These are phyloP conservation scores for Meles meles DNA, from an alignment of 2,113 vertebrate species.

Conservation along the genomic window DNA sequence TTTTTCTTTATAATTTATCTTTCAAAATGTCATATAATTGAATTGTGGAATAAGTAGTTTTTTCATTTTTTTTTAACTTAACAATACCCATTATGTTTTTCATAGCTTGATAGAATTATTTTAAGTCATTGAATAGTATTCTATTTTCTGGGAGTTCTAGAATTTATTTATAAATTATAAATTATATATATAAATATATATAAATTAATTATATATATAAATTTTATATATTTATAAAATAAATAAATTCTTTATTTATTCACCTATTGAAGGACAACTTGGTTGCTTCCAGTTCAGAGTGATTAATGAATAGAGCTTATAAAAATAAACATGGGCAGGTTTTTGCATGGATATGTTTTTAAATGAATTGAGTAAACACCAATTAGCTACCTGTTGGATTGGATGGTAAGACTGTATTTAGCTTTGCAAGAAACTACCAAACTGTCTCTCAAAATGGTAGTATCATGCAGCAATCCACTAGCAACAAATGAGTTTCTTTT, in stretches of 20 bases:
- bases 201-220: too few species aligned
- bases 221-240: too few species aligned
- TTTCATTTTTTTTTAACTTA: not conserved
- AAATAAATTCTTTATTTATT: not conserved
- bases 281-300: not conserved
- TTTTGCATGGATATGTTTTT: not conserved
- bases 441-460: not conserved
- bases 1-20: not conserved
- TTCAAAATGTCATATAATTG: not conserved
- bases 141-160: not conserved
- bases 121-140: not conserved
- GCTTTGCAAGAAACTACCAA: not conserved
- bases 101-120: not conserved
- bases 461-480: not conserved
- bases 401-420: not conserved
- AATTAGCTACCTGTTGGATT: not conserved
- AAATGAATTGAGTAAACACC: not conserved
- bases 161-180: too few species aligned
- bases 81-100: not conserved
- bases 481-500: not conserved
- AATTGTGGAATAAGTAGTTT: not conserved
- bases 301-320: not conserved
- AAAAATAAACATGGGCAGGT: not conserved
- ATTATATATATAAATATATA: too few species aligned
- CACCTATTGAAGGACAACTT: not conserved